Evolutionary conservation across 2,113 vertebrate genomes (phyloP).

Genomic region (Nothocercus julius): DNA sequence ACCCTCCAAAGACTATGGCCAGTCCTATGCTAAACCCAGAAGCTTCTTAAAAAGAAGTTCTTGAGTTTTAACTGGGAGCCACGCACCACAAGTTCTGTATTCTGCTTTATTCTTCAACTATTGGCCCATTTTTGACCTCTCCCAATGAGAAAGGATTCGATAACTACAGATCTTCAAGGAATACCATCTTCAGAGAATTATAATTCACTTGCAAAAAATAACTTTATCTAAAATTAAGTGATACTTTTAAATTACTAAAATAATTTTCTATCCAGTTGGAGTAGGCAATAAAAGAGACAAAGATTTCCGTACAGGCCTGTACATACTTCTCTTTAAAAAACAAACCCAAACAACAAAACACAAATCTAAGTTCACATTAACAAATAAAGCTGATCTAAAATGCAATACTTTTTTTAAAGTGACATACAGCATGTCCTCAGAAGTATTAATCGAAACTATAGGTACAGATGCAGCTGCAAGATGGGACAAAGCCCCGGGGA

Average conservation of each 20-base stretch:
- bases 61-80: slow-evolving; percentile 6
- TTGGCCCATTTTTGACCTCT: slow-evolving; percentile 41
- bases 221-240: slow-evolving; percentile 45
- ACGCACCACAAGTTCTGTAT: not conserved
- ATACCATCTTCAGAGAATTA: slow-evolving; percentile 54
- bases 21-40: not conserved
- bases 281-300: not conserved
- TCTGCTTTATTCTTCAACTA: slow-evolving; percentile 24
- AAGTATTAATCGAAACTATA: not conserved
- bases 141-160: slow-evolving; percentile 33
- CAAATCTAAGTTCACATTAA: not conserved
- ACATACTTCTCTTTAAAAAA: not conserved
- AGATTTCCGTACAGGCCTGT: not conserved
- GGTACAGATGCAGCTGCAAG: not conserved
- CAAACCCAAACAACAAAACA: not conserved
- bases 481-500: not conserved
- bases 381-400: not conserved
- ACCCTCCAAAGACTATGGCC: not conserved
- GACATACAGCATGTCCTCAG: not conserved
- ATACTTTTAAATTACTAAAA: slow-evolving; percentile 36
- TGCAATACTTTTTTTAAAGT: not conserved
- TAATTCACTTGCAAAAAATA: slow-evolving; percentile 46
- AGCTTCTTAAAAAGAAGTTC: not conserved
- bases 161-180: slow-evolving; percentile 51
- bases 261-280: not conserved